These are phyloP conservation scores for Abscondita cerata DNA, from an alignment of 2,888 invertebrate genomes.

Conservation along the genomic window DNA sequence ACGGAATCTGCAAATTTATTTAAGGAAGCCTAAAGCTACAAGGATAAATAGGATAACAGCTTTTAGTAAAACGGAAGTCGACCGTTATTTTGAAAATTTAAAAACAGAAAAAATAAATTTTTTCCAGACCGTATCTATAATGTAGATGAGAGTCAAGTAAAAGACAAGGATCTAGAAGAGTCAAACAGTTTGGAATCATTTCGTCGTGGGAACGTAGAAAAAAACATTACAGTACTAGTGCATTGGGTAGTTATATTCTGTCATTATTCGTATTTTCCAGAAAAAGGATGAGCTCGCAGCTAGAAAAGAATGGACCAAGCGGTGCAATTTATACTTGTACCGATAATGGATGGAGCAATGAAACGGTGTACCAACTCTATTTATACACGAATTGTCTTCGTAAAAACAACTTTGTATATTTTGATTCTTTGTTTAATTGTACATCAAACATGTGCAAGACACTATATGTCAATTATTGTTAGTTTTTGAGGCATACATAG, in stretches of 20 bases:
- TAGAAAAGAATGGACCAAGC: conserved; percentile 11
- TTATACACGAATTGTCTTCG: too few relatives aligned
- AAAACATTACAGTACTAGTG: conserved; percentile 12
- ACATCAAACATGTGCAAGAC: too few relatives aligned
- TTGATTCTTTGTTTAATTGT: too few relatives aligned
- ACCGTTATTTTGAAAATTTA: conserved; percentile 24
- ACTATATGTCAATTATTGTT: too few relatives aligned
- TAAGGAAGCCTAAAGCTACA: conserved; percentile 45
- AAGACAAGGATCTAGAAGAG: conserved; percentile 44
- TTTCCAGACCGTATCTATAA: conserved; percentile 42
- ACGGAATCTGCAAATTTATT: conserved; percentile 48
- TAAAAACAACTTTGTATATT: too few relatives aligned
- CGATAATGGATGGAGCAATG: conserved; percentile 15
- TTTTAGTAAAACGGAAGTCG: conserved; percentile 43
- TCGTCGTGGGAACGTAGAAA: conserved; percentile 40
- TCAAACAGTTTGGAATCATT: conserved; percentile 45
- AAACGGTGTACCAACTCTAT: too few relatives aligned
- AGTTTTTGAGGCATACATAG: too few relatives aligned
- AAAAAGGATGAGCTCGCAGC: background rate
- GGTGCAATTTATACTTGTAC: conserved; percentile 9
- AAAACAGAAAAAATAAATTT: conserved; percentile 27
- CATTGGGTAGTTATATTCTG: conserved; percentile 7
- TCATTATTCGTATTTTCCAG: conserved; percentile 11
- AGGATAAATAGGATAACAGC: conserved; percentile 44
- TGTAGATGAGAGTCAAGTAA: conserved; percentile 43